Evolutionary conservation across 2,797 vertebrate genomes (phyloP), one percentile per base, ranked within the genome.

Genomic region (Salarias fasciatus): DNA sequence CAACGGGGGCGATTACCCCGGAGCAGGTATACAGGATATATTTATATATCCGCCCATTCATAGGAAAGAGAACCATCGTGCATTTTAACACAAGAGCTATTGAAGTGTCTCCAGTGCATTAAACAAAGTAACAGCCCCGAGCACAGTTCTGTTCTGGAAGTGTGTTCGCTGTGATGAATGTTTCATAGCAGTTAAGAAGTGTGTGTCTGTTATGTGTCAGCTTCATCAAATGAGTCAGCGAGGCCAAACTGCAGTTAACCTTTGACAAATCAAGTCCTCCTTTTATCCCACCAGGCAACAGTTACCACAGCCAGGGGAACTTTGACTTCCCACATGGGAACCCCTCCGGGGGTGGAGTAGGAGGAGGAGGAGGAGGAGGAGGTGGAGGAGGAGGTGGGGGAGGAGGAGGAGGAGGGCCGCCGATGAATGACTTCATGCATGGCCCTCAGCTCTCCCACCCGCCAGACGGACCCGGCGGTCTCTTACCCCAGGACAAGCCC

Each of bases 371-470:
- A 11, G 77, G 73, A 1, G 85, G 85, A 40, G 86, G 85, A 11
- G 89, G 88, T 41, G n/a, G n/a, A n/a, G n/a, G n/a, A n/a, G n/a
- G n/a, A n/a, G n/a, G n/a, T n/a, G n/a, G n/a, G 46, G 82, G 80
- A 10, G 81, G 80, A 12, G 77, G 73, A 0, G 85, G 86, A 38
- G 86, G 85, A 12, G 89, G 88, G 44, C 87, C 96, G 7, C 95
- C 97, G 48, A 95, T 99, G 94, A 98, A 92, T 35, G 98, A 99
- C 92, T 99, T 99, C 93, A 98, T 99, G 94, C 97, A 99, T 0
- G 97, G 94, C 24, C 97, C 97, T 33, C 97, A 99, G 89, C 94
- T 99, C 66, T 99, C 98, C 24, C 98, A 99, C 75, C 97, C 97
- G 7, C 97, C 98, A 1, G 97, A 99, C 70, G 94, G 95, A 90